Evolutionary conservation across 2,888 invertebrate genomes (phyloP), one percentile per base, ranked within the genome.

Genomic region (Hyppa rectilinea): DNA sequence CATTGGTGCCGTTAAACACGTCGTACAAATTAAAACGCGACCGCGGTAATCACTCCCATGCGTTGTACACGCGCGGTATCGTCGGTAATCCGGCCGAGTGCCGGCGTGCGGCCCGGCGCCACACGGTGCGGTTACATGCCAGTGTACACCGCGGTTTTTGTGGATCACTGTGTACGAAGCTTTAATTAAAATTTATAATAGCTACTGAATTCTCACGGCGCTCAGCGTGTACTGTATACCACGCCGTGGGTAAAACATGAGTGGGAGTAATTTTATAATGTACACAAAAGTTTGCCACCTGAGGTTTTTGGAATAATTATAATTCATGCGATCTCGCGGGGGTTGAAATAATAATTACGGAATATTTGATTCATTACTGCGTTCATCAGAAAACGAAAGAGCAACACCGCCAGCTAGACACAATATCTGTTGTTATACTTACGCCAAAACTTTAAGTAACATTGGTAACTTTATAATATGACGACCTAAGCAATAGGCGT

Each of bases 11-110:
- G 88, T 92, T 89, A 91, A 92, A 95, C 92, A 93, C 87, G 90
- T 86, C 89, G 88, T 92, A 91, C 93, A 95, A 95, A 95, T 95
- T 95, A 95, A 94, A 94, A 93, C 90, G 89, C 89, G 89, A 90
- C 94, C 92, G 90, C 93, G 85, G 81, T 92, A 92, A 93, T 93
- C 88, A 89, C 90, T 89, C 91, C 80, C 87, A 85, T 80, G 83
- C 85, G 84, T 80, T 85, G 83, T 81, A 70, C 74, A 79, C 91
- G 85, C 84, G 82, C 85, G 82, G 81, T 77, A 64, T 70, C 79
- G 78, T 71, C 70, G 77, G 82, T 87, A 76, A 86, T 82, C 82
- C 84, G 70, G 67, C 67, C 65, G 81, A 71, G 70, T 72, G 78
- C 75, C 80, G 71, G 73, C 43, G 70, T 60, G 81, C 76, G 79